These are phyloP conservation scores for Pogonocherus hispidulus DNA, from an alignment of 2,888 invertebrate genomes.

Conservation along the genomic window DNA sequence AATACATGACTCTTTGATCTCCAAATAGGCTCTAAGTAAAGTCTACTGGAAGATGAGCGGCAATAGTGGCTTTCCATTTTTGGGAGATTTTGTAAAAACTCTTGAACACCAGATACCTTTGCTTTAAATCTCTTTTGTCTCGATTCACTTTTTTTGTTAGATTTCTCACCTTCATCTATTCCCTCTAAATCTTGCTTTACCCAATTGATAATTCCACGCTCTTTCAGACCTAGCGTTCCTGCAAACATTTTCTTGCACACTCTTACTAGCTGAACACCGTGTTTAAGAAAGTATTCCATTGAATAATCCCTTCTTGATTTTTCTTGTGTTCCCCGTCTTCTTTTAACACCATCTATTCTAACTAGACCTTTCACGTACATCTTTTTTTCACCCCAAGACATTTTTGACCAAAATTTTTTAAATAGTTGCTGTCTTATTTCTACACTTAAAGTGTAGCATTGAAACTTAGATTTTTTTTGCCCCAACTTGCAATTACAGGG, in stretches of 20 bases:
- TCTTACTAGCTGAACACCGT: not conserved
- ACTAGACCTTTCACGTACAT: constrained; percentile 4
- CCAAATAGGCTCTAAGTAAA: constrained; percentile 3
- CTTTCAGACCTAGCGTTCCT: constrained; percentile 8
- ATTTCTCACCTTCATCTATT: not conserved
- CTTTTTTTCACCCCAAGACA: constrained; percentile 26
- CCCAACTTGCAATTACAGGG: constrained; percentile 13
- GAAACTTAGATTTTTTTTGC: not conserved
- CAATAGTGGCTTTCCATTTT: constrained; percentile 6
- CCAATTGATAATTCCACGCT: constrained; percentile 7
- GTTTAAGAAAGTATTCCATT: not conserved
- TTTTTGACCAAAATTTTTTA: constrained; percentile 24
- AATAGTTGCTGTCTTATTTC: constrained; percentile 26
- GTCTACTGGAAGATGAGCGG: not conserved
- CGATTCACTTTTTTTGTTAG: constrained; percentile 1
- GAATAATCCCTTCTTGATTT: constrained; percentile 13
- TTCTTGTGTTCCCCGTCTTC: constrained; percentile 17
- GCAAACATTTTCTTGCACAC: constrained; percentile 7
- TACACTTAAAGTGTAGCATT: constrained; percentile 9
- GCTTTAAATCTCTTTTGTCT: not conserved
- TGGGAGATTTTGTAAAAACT: constrained; percentile 13
- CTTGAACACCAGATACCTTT: constrained; percentile 7
- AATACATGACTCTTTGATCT: not conserved
- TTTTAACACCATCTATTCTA: constrained; percentile 6
- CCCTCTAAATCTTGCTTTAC: constrained; percentile 3